Evolutionary conservation across 2,797 vertebrate species (phyloP).

Genomic region (Erithacus rubecula): DNA sequence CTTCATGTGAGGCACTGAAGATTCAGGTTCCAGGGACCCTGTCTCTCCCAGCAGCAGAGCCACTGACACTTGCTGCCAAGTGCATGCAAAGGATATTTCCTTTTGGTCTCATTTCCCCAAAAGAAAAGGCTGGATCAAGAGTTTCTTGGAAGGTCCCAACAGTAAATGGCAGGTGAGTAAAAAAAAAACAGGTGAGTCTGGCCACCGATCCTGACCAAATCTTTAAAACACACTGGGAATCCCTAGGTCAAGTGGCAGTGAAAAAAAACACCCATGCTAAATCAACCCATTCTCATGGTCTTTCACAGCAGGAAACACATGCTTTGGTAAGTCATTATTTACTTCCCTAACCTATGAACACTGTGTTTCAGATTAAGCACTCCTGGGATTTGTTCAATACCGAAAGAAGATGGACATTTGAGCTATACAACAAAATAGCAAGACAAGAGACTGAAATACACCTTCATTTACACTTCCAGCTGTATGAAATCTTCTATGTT

Average conservation of each 20-base stretch:
- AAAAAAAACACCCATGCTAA: conserved; percentile 23
- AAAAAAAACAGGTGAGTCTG: not conserved
- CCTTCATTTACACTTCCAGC: conserved; percentile 10
- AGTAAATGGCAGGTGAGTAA: too few species aligned
- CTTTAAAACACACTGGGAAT: conserved; percentile 30
- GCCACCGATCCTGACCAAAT: not conserved
- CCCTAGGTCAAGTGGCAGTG: not conserved
- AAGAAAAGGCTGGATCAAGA: not conserved
- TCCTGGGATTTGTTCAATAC: conserved; percentile 12
- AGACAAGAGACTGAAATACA: not conserved
- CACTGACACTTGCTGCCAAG: not conserved
- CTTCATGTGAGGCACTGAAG: not conserved
- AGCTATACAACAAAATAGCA: conserved; percentile 14
- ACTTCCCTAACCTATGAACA: conserved; percentile 42
- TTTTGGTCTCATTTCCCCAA: not conserved
- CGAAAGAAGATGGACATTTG: conserved; percentile 29
- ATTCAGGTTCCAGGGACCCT: not conserved
- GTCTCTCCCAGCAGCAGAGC: not conserved
- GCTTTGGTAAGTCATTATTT: conserved; percentile 27
- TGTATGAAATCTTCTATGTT: not conserved
- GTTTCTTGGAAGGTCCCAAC: not conserved
- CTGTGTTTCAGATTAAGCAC: conserved; percentile 4
- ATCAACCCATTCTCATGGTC: not conserved
- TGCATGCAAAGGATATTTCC: rapidly evolving
- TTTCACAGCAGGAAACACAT: not conserved